Conservation (phyloP, 2,888 invertebrate species). For the Cerastis leucographa region DNA sequence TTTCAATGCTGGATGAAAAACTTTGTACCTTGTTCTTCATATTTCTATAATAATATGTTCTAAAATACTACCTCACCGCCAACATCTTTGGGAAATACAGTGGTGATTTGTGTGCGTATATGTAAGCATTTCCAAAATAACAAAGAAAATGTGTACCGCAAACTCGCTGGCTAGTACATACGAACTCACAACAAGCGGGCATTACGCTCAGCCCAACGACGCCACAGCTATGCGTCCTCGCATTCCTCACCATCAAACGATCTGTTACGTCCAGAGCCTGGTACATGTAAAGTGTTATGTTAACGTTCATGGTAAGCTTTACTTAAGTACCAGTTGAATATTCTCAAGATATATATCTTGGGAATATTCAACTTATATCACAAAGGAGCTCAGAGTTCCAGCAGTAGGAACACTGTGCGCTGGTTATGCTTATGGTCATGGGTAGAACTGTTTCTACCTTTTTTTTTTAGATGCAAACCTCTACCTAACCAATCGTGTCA, state of each 20-base stretch:
- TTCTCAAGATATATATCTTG: not conserved
- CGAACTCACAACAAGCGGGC: conserved; percentile 6
- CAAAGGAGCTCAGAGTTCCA: not conserved
- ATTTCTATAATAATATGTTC: too few relatives aligned
- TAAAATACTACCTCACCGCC: not conserved
- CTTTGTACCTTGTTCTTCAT: not conserved
- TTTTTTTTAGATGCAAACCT: too few relatives aligned
- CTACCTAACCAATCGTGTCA: not conserved
- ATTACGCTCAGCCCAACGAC: conserved; percentile 1
- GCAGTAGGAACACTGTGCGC: not conserved
- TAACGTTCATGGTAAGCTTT: not conserved
- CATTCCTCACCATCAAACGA: conserved; percentile 30
- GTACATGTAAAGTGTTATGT: not conserved
- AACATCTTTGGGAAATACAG: not conserved
- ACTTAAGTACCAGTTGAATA: not conserved
- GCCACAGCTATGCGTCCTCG: conserved; percentile 36
- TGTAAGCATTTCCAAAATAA: conserved; percentile 9
- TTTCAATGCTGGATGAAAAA: not conserved
- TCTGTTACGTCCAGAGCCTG: not conserved
- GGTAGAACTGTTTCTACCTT: not conserved
- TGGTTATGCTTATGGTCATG: not conserved
- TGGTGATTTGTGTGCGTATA: not conserved
- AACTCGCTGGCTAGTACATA: not conserved
- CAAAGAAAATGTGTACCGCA: conserved; percentile 12
- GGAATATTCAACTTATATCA: too few relatives aligned